Evolutionary conservation across 2,888 invertebrate genomes (phyloP), one percentile per base, ranked within the genome.

Genomic region (Herminia tarsipennalis): DNA sequence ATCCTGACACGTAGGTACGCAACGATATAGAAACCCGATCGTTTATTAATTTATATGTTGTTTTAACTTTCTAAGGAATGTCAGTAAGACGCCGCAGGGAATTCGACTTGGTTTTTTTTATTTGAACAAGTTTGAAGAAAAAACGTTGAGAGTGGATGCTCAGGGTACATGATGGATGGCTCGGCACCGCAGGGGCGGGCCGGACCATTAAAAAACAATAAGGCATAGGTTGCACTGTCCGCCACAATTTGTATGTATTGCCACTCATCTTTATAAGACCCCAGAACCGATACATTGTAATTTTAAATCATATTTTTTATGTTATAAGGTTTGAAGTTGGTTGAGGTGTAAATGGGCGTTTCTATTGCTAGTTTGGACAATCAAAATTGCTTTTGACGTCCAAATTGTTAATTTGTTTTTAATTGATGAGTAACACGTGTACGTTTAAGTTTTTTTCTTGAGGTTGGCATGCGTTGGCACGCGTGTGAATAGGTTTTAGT

Each of bases 121-220:
- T 79, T 78, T 81, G 78, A 73, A 75, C 76, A 78, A 70, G 73
- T 72, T 69, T 56, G 55, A 48, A 66, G 69, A 66, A 73, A 67
- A 70, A 66, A 74, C 52, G 35, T 64, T 58, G 49, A 62, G 65
- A 70, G 71, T 71, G 69, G 70, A 65, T 66, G 66, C 55, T 63
- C 64, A 60, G 55, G 64, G 39, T 32, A 39, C 57, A 81, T 89
- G 90, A 90, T 88, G 81, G 86, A 89, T 89, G 86, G 72, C 72
- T 67, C 65, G 75, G 80, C 78, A 58, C 76, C 65, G 71, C 66
- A 72, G 78, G 81, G 86, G 86, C 84, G 87, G 88, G 76, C 56
- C 81, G 70, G 71, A 25, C 81, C 76, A 88, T 90, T 91, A 90
- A 86, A 90, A 89, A 88, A 91, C 90, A 88, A 90, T 91, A 90